These are phyloP conservation scores for Saxidomus purpurata DNA, from an alignment of 1,140 invertebrate genomes.

Conservation along the genomic window DNA sequence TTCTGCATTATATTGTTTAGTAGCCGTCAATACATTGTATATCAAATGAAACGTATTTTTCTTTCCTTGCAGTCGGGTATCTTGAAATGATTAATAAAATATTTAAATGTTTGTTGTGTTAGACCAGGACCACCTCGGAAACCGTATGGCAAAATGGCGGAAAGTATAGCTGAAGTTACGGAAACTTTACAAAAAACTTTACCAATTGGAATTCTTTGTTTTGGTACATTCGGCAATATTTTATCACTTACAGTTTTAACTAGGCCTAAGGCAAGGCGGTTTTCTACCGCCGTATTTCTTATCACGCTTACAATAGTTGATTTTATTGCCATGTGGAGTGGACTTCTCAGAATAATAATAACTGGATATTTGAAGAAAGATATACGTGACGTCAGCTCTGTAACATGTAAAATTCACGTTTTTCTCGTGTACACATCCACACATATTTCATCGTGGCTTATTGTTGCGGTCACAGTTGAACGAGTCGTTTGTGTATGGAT, in stretches of 20 bases:
- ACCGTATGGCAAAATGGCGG: background rate
- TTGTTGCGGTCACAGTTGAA: background rate
- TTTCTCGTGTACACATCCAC: constrained; percentile 1
- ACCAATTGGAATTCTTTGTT: background rate
- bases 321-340: constrained; percentile 4
- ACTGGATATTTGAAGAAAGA: background rate
- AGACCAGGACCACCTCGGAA: too few species aligned
- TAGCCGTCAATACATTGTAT: too few species aligned
- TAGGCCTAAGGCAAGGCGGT: background rate
- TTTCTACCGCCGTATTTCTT: constrained; percentile 5
- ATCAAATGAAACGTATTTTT: too few species aligned
- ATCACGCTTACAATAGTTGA: constrained; percentile 2
- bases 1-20: too few species aligned
- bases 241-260: background rate
- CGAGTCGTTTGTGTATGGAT: background rate
- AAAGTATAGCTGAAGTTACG: background rate
- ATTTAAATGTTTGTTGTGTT: too few species aligned
- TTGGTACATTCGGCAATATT: background rate
- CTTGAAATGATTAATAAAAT: too few species aligned
- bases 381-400: background rate
- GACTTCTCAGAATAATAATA: background rate
- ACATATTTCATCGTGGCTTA: constrained; percentile 2
- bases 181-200: constrained; percentile 7
- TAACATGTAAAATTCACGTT: background rate
- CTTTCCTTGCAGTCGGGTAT: too few species aligned